phyloP scores from a whole-genome alignment of 2,113 vertebrate species.

The Crotalus helleri region DNA sequence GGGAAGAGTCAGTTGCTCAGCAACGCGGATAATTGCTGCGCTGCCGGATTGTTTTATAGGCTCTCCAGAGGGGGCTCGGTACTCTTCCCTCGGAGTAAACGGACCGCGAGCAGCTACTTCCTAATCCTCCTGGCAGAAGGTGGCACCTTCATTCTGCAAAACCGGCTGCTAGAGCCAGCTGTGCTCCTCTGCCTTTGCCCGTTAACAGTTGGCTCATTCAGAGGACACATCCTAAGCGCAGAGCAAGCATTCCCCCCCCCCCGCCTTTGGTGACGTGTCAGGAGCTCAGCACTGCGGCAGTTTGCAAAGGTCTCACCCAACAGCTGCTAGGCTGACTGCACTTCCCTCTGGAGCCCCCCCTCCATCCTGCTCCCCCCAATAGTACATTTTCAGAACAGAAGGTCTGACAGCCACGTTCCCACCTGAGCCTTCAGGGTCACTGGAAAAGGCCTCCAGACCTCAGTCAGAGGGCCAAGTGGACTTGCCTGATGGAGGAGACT shows the following conservation, averaged over 20 bases:
- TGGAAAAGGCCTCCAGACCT: neutral
- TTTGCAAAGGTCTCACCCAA: neutral
- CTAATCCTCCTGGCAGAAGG: neutral
- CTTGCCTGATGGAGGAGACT: neutral
- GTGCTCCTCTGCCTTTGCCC: neutral
- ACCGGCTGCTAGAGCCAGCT: neutral
- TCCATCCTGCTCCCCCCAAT: neutral
- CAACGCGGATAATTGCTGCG: accelerated
- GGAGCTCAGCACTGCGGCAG: neutral
- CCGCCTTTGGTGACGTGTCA: neutral
- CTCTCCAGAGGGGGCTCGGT: neutral
- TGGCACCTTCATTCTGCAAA: neutral
- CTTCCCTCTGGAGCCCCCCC: neutral
- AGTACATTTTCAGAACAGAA: neutral
- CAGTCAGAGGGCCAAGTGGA: neutral
- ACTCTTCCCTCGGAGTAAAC: neutral
- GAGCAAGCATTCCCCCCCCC: neutral
- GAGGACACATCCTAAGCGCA: neutral
- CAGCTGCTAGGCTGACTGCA: neutral
- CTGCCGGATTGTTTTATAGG: conserved; percentile 21
- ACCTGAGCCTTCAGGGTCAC: neutral
- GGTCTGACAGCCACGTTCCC: neutral
- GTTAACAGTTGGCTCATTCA: neutral
- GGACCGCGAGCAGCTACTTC: neutral
- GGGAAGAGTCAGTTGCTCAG: accelerated